Percentiles rank a stretch among this genome's conserved stretches.
These are phyloP conservation scores for Timema podura DNA, from an alignment of 2,888 invertebrate species.

Conservation along the genomic window DNA sequence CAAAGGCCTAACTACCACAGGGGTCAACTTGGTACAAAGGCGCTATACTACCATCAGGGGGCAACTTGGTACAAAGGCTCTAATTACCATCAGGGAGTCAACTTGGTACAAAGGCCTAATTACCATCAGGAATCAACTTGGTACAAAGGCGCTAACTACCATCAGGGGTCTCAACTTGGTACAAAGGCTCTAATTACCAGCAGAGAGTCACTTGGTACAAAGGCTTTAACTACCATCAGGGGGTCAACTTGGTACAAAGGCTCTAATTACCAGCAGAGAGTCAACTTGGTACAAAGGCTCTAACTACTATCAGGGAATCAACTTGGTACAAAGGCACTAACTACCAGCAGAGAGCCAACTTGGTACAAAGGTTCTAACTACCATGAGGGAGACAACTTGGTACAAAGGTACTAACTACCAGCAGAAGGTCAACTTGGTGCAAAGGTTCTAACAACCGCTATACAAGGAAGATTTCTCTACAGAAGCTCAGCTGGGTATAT, in stretches of 20 bases:
- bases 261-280: too few species aligned
- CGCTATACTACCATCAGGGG: background rate
- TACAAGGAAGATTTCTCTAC: too few species aligned
- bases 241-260: too few species aligned
- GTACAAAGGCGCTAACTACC: slow-evolving; percentile 22
- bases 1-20: slow-evolving; percentile 30
- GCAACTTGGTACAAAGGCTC: slow-evolving; percentile 25
- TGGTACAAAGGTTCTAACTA: slow-evolving; percentile 29
- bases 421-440: slow-evolving; percentile 27
- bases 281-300: too few species aligned
- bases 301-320: too few species aligned
- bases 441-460: slow-evolving; percentile 19
- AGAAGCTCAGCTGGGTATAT: too few species aligned
- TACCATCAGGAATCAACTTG: slow-evolving; percentile 31
- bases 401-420: slow-evolving; percentile 35
- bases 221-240: too few species aligned
- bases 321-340: slow-evolving; percentile 22
- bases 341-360: slow-evolving; percentile 30
- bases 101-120: slow-evolving; percentile 19
- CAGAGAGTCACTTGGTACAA: too few species aligned
- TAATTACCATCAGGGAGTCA: too few species aligned
- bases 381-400: too few species aligned
- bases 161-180: too few species aligned
- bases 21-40: slow-evolving; percentile 29
- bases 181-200: too few species aligned